These are phyloP conservation scores for Fistularia commersonii DNA, from an alignment of 2,797 vertebrate genomes.

Conservation along the genomic window DNA sequence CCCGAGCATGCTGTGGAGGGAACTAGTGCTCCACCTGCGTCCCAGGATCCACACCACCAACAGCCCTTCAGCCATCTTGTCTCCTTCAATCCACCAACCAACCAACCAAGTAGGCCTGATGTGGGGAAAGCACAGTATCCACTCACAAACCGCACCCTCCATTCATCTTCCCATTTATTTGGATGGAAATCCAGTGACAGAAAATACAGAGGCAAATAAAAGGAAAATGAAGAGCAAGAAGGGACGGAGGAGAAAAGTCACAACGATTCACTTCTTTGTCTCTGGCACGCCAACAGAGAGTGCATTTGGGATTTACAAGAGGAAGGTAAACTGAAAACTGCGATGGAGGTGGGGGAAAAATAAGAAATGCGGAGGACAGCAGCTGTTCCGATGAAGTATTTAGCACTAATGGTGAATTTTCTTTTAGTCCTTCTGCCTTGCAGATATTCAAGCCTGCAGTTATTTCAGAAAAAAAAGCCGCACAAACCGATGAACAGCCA, in stretches of 20 bases:
- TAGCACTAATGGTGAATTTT: slow-evolving; percentile 54
- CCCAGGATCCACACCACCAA: slow-evolving; percentile 30
- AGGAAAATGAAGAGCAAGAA: no score
- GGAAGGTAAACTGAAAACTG: slow-evolving; percentile 16
- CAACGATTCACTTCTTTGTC: background rate
- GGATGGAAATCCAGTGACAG: slow-evolving; percentile 24
- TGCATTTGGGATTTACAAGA: slow-evolving; percentile 8
- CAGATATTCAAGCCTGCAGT: slow-evolving; percentile 40
- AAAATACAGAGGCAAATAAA: slow-evolving; percentile 3
- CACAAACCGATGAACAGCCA: slow-evolving; percentile 4
- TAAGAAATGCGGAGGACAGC: slow-evolving; percentile 25
- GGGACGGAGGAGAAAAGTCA: slow-evolving; percentile 9
- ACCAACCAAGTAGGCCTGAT: slow-evolving; percentile 20
- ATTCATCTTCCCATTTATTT: slow-evolving; percentile 37
- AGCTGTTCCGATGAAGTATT: slow-evolving; percentile 47
- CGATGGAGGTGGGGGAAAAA: slow-evolving; percentile 19
- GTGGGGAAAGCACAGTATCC: slow-evolving; percentile 22
- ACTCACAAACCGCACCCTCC: slow-evolving; percentile 38
- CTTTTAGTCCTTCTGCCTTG: slow-evolving; percentile 33
- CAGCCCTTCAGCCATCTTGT: slow-evolving; percentile 28
- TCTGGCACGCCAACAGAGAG: slow-evolving; percentile 13
- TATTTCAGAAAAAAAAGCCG: slow-evolving; percentile 39
- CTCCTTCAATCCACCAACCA: slow-evolving; percentile 22
- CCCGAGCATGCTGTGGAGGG: slow-evolving; percentile 78
- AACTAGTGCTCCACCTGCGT: slow-evolving; percentile 64